phyloP scores from a whole-genome alignment of 2,113 vertebrate genomes.

The Coptodon rendalli region DNA sequence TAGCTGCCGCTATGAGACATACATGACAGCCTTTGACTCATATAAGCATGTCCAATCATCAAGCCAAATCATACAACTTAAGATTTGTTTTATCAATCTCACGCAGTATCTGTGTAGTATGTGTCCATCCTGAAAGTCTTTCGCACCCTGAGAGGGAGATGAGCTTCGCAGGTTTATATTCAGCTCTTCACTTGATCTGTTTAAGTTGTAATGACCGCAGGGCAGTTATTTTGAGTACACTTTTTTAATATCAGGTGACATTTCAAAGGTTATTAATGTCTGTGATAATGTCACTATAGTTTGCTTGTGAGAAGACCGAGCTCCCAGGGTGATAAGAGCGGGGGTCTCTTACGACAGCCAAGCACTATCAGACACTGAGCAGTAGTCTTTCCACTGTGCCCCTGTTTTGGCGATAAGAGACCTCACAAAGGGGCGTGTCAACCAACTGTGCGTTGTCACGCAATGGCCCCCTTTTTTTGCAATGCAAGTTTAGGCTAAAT shows the following conservation, averaged over 20 bases:
- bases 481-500: neutral
- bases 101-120: neutral
- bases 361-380: slow-evolving; percentile 57
- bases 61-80: neutral
- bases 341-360: slow-evolving; percentile 41
- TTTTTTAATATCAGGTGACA: neutral
- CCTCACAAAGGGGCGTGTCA: slow-evolving; percentile 49
- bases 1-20: neutral
- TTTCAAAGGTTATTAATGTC: neutral
- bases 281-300: neutral
- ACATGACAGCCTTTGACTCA: neutral
- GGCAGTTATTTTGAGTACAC: neutral
- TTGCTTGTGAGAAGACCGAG: slow-evolving; percentile 12
- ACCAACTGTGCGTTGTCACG: neutral
- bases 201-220: neutral
- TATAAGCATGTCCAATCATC: neutral
- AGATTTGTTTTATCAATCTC: neutral
- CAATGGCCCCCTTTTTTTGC: neutral
- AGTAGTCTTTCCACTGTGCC: slow-evolving; percentile 58
- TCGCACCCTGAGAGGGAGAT: neutral
- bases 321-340: slow-evolving; percentile 54
- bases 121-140: neutral
- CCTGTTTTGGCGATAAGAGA: slow-evolving; percentile 59
- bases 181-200: neutral
- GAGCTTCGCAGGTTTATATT: neutral